Evolutionary conservation across 30 jellyfish, hydroid and myxozoan species (phyloP), one percentile per base, ranked within the genome.

Genomic region (Pseudorhiza aurosa): DNA sequence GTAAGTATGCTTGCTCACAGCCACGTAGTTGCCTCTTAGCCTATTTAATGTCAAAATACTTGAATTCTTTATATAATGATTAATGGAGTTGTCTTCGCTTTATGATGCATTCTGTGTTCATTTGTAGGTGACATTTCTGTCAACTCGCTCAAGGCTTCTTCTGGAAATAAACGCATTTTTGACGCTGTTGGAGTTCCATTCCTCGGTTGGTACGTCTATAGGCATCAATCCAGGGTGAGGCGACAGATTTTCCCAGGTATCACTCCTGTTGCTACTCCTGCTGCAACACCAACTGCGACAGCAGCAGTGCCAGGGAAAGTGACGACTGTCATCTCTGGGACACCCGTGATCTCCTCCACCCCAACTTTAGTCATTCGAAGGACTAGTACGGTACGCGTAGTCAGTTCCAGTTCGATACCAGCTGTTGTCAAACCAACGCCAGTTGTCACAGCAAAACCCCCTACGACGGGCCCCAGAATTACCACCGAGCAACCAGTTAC

Each of bases 201-300:
- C 68, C 69, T 79, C 40, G 98, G 98, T 10, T 92, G 98, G 98
- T 87, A 75, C 67, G 88, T 92, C 7, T 76, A 87, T 74, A 62
- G 65, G 60, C 58, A 44, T 36, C 85, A 56, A 10, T 27, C 55
- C 25, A 53, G 92, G 33, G 47, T 50, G 28, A 65, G 92, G 17
- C 32, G 95, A 45, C 91, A 70, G 62, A 82, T 75, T n/a, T 47
- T 51, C 49, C 88, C 80, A 17, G 81, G 65, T 12, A 73, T 82
- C 4, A 82, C 95, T 14, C 96, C 96, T 21, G 70, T 29, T n/a
- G 88, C 95, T 17, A 85, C 90, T 1, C 96, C 90, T 0, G 86
- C 57, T 33, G 77, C 90, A 8, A 37, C 89, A 12, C 62, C 74
- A 33, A 44, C 87, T 2, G 73, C 60, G 17, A 68, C 94, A 8